Evolutionary conservation across 92 coral and sea anemone species (phyloP).

Genomic region (Metridium senile): DNA sequence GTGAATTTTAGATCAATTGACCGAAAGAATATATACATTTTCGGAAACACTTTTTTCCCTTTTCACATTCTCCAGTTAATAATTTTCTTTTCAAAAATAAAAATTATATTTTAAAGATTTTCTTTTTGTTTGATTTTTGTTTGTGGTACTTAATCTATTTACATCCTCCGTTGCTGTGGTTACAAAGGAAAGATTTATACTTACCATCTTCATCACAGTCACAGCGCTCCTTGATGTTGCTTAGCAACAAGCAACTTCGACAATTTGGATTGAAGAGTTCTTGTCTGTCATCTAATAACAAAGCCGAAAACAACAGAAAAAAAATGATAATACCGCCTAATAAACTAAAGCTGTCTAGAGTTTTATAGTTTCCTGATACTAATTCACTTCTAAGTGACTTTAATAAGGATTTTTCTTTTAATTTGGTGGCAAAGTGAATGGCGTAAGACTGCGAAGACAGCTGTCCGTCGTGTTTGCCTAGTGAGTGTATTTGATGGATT

Average conservation of each 20-base stretch:
- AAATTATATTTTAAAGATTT: too few species aligned
- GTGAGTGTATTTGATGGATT: background rate
- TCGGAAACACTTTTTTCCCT: too few species aligned
- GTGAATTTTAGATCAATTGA: too few species aligned
- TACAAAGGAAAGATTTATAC: too few species aligned
- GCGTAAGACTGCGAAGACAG: background rate
- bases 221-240: slow-evolving; percentile 91
- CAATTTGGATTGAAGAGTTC: slow-evolving; percentile 95
- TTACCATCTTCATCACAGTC: slow-evolving; percentile 95
- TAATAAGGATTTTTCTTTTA: background rate
- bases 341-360: background rate
- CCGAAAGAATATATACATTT: too few species aligned
- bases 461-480: background rate
- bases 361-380: background rate
- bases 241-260: slow-evolving; percentile 74
- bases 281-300: slow-evolving; percentile 70
- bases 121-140: too few species aligned
- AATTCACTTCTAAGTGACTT: background rate
- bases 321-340: too few species aligned
- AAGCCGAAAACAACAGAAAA: slow-evolving; percentile 36
- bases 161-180: too few species aligned
- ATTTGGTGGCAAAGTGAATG: background rate
- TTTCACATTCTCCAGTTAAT: too few species aligned
- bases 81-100: too few species aligned
- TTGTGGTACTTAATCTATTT: too few species aligned